phyloP scores from a whole-genome alignment of 2,113 vertebrate species.

The Tricholaema leucomelas region DNA sequence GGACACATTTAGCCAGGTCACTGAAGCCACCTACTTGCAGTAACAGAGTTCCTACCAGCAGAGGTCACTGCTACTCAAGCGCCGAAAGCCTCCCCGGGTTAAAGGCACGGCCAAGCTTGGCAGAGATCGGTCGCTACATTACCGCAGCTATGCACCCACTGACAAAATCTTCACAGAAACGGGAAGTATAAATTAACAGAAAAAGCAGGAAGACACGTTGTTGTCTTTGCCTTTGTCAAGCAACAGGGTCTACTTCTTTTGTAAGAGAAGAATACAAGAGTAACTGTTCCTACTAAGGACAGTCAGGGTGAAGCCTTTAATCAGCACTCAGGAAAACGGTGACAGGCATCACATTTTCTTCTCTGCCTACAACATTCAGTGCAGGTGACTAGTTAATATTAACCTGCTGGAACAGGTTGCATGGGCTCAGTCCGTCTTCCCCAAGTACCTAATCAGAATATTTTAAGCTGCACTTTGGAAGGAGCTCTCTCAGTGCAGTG shows the following conservation, averaged over 20 bases:
- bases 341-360: background rate
- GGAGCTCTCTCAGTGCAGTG: accelerated
- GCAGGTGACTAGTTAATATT: background rate
- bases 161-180: background rate
- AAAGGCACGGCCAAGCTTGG: background rate
- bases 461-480: background rate
- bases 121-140: accelerated
- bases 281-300: background rate
- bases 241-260: background rate
- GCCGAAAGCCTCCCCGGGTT: background rate
- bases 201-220: background rate
- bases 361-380: accelerated
- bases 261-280: background rate
- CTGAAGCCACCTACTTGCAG: background rate
- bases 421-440: background rate
- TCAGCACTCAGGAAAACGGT: background rate
- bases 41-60: conserved; percentile 14
- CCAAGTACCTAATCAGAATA: background rate
- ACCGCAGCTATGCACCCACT: background rate
- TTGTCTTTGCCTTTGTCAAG: background rate
- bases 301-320: background rate
- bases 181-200: background rate
- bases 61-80: conserved; percentile 51
- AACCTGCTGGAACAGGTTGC: background rate
- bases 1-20: background rate